Evolutionary conservation across 1,140 invertebrate species (phyloP).

Genomic region (Magallana gigas): DNA sequence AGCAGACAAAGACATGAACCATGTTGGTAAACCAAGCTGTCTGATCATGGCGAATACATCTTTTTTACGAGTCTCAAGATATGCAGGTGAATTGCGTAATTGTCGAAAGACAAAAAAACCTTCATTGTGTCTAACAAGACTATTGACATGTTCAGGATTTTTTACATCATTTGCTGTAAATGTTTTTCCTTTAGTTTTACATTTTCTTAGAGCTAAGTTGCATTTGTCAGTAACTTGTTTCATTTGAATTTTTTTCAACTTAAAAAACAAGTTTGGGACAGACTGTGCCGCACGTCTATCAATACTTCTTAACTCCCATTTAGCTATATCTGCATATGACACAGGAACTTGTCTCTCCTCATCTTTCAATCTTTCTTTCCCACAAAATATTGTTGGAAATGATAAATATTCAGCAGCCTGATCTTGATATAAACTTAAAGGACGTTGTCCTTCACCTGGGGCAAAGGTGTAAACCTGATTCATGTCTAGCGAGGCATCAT

Average conservation of each 20-base stretch:
- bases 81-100: conserved; percentile 58
- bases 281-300: conserved; percentile 49
- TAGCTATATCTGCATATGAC: conserved; percentile 42
- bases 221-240: conserved; percentile 46
- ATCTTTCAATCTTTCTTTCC: conserved; percentile 46
- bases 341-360: conserved; percentile 37
- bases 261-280: conserved; percentile 49
- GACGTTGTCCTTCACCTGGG: conserved; percentile 46
- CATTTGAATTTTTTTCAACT: conserved; percentile 48
- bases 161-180: conserved; percentile 44
- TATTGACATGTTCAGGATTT: conserved; percentile 30
- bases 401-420: conserved; percentile 52
- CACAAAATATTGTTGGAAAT: conserved; percentile 64
- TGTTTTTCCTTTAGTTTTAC: conserved; percentile 45
- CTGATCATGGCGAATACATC: conserved; percentile 65
- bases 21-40: conserved; percentile 60
- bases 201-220: conserved; percentile 42
- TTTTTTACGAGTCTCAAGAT: conserved; percentile 54
- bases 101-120: conserved; percentile 55
- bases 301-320: conserved; percentile 42
- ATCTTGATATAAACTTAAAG: conserved; percentile 50
- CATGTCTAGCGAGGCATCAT: conserved; percentile 17
- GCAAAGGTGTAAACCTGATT: conserved; percentile 48
- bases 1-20: conserved; percentile 51
- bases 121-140: conserved; percentile 52